Conservation (phyloP, 1,140 invertebrate genomes). For the Stegodyphus dumicola region DNA sequence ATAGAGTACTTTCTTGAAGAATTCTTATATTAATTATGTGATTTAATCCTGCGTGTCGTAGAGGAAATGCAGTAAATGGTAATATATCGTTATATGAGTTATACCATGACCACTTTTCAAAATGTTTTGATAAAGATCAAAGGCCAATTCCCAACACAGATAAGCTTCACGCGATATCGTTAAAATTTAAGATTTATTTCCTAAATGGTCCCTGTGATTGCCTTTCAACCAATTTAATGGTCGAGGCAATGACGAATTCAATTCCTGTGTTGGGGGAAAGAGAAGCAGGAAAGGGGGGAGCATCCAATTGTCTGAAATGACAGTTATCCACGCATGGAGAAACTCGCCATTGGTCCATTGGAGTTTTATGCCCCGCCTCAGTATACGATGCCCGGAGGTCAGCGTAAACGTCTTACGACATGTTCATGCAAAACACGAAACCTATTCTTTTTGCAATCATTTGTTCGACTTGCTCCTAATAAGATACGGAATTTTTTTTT, state of each 20-base stretch:
- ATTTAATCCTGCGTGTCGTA: too few relatives aligned
- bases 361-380: background rate
- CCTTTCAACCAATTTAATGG: slow-evolving; percentile 37
- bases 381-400: background rate
- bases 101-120: too few relatives aligned
- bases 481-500: background rate
- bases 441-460: slow-evolving; percentile 20
- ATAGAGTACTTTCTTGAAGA: too few relatives aligned
- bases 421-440: slow-evolving; percentile 37
- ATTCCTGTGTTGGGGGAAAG: background rate
- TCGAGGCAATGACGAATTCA: slow-evolving; percentile 20
- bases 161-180: slow-evolving; percentile 3
- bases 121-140: too few relatives aligned
- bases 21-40: too few relatives aligned
- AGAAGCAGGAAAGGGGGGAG: background rate
- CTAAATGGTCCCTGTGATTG: slow-evolving; percentile 19
- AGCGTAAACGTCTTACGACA: slow-evolving; percentile 1
- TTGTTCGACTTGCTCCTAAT: slow-evolving; percentile 40
- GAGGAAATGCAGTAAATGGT: too few relatives aligned
- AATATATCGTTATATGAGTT: too few relatives aligned
- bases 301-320: slow-evolving; percentile 42
- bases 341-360: slow-evolving; percentile 23
- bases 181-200: slow-evolving; percentile 35
- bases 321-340: slow-evolving; percentile 37
- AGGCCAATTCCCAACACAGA: background rate